Evolutionary conservation across 2,888 invertebrate species (phyloP), one percentile per base, ranked within the genome.

Genomic region (Drosophila multiciliata): DNA sequence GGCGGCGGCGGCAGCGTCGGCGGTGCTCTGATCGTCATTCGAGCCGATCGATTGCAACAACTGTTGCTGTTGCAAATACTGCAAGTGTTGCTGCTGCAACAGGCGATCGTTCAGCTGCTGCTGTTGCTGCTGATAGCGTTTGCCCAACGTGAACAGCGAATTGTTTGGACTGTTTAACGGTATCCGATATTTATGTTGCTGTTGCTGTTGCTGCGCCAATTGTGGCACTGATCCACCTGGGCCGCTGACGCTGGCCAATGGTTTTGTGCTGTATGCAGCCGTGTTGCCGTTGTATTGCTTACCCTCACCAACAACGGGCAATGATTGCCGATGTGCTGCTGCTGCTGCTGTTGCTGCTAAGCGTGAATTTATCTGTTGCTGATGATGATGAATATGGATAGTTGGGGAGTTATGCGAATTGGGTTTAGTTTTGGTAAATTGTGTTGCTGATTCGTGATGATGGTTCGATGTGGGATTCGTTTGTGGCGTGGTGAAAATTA

Each of bases 91-190:
- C 75, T 92, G 92, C 77, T 92, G 92, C 78, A 89, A 70, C 73
- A 91, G 74, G 64, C 91, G 87, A 78, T 92, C 91, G 86, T 90
- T 91, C 79, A 92, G 84, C 78, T 92, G 92, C 75, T 91, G 91
- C 80, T 92, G 92, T 74, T 91, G 91, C 74, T 91, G 91, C 82
- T 89, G 91, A 67, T 90, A 92, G 11, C 91, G 91, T 57, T 80
- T 86, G 5, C 80, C 89, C 57, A 67, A 33, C 6, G 57, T 50
- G 15, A 89, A 82, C 45, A 91, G 90, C 68, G 91, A 89, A 68
- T 91, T 92, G 75, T 91, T 93, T 63, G 93, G 92, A 78, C 92
- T 93, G 70, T 92, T 92, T 67, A 93, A 78, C 57, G 93, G 93
- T 66, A 91, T 92, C 58, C 91, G 89, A 67, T 92, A 92, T 68